These are phyloP conservation scores for Drosophila leonis DNA, from an alignment of 2,888 invertebrate species.

Conservation along the genomic window DNA sequence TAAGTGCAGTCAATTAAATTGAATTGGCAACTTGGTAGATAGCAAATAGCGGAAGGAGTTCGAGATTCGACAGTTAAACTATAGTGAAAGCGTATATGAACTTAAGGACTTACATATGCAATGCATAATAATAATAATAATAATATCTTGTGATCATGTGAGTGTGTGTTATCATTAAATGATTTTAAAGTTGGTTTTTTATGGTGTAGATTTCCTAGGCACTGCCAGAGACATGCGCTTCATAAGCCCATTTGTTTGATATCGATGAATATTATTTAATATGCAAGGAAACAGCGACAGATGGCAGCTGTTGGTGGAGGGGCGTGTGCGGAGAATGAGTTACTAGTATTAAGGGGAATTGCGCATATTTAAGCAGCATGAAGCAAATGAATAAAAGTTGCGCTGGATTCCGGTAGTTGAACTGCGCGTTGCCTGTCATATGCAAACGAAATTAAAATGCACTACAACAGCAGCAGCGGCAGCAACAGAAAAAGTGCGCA, in stretches of 20 bases:
- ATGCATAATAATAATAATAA: not conserved
- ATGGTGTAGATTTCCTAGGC: constrained; percentile 28
- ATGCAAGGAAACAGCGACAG: constrained; percentile 38
- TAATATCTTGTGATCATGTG: not conserved
- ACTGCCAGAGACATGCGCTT: constrained; percentile 38
- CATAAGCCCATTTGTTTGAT: constrained; percentile 70
- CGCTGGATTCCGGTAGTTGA: constrained; percentile 64
- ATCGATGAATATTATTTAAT: constrained; percentile 71
- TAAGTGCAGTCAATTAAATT: constrained; percentile 22
- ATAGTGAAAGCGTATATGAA: not conserved
- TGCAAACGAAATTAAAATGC: constrained; percentile 81
- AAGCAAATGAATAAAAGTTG: constrained; percentile 74
- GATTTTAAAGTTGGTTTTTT: constrained; percentile 40
- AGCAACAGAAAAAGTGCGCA: constrained; percentile 71
- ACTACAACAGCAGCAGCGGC: constrained; percentile 61
- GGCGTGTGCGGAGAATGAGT: not conserved
- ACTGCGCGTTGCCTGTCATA: constrained; percentile 71
- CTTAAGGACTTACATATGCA: constrained; percentile 13
- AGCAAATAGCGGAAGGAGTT: not conserved
- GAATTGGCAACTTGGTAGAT: not conserved
- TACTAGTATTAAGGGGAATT: constrained; percentile 25
- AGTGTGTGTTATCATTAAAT: constrained; percentile 26
- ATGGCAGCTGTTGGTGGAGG: constrained; percentile 13
- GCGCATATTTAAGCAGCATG: constrained; percentile 72
- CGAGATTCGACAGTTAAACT: not conserved